Evolutionary conservation across 2,888 invertebrate genomes (phyloP), one percentile per base, ranked within the genome.

Genomic region (Rhabditoides inermis): DNA sequence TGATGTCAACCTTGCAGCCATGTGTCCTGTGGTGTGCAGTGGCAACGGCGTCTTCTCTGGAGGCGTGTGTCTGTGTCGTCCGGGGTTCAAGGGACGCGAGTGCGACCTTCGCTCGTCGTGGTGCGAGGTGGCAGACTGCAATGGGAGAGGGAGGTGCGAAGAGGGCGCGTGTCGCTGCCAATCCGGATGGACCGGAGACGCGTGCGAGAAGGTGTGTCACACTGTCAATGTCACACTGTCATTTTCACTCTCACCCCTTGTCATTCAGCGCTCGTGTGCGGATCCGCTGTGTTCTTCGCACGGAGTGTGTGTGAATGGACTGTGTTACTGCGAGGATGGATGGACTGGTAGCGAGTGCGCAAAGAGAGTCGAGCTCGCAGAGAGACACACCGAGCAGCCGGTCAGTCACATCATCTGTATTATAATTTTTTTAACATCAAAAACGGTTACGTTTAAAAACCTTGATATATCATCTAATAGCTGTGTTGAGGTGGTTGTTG

Each of bases 21-120:
- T 91, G 36, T 98, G 95, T 76, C 95, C 95, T 46, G 89, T 92
- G 3, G 81, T 98, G 49, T 99, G 98, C 81, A 90, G 87, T 75
- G 92, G 92, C 76, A 86, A 90, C 62, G 98, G 98, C 32, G 88
- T 91, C 77, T 95, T 94, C 79, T 88, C 88, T 22, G 60, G 58
- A 6, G 65, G 67, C 27, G 28, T 44, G n/a, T 68, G 67, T 49
- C 49, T 61, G 27, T 67, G 67, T 32, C 51, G 54, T 23, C 20
- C 45, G 1, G 67, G 67, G 20, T 67, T 58, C 56, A 67, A 67
- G 41, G 67, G 68, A 88, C 90, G 75, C 94, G 95, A 39, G 25
- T 98, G 98, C 78, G 88, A 89, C 42, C 81, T 94, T 66, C 84
- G 90, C 39, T 89, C 90, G 78, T 88, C 90, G 76, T 91, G 94